Conservation (phyloP, 2,888 invertebrate species). For the Gonocerus acuteangulatus region DNA sequence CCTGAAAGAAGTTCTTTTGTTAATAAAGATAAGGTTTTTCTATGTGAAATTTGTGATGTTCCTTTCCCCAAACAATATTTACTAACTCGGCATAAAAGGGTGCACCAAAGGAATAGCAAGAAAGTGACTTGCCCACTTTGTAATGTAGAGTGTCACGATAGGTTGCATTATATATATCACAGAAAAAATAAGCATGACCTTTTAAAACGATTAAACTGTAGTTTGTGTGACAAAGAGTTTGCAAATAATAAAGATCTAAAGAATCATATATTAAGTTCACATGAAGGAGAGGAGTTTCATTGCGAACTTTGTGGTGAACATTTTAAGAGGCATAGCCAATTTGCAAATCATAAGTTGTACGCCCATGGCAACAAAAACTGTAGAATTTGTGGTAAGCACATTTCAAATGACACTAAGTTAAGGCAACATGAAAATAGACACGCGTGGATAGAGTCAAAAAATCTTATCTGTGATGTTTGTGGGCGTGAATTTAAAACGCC, state of each 20-base stretch:
- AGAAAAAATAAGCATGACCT: neutral
- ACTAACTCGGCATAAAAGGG: neutral
- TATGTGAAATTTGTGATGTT: no score
- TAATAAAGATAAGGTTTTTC: no score
- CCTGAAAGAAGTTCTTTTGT: no score
- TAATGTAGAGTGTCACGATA: neutral
- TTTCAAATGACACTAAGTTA: conserved; percentile 21
- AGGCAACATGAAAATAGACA: conserved; percentile 35
- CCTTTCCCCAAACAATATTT: no score
- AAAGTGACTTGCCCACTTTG: neutral
- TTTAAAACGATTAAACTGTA: conserved; percentile 15
- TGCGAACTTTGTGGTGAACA: conserved; percentile 36
- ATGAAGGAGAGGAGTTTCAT: conserved; percentile 31
- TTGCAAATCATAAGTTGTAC: conserved; percentile 6
- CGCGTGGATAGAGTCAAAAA: conserved; percentile 26
- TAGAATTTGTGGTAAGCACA: conserved; percentile 9
- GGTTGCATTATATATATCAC: neutral
- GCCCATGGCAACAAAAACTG: conserved; percentile 5
- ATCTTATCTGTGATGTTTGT: conserved; percentile 35
- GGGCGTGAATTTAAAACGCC: conserved; percentile 35
- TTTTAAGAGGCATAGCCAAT: conserved; percentile 27
- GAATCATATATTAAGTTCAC: conserved; percentile 32
- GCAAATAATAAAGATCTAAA: conserved; percentile 30
- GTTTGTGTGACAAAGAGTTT: conserved; percentile 31
- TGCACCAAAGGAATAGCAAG: neutral